Percentiles rank a stretch among this genome's conserved stretches.
These are phyloP conservation scores for Australoheros facetus DNA, from an alignment of 2,797 vertebrate genomes.

Conservation along the genomic window DNA sequence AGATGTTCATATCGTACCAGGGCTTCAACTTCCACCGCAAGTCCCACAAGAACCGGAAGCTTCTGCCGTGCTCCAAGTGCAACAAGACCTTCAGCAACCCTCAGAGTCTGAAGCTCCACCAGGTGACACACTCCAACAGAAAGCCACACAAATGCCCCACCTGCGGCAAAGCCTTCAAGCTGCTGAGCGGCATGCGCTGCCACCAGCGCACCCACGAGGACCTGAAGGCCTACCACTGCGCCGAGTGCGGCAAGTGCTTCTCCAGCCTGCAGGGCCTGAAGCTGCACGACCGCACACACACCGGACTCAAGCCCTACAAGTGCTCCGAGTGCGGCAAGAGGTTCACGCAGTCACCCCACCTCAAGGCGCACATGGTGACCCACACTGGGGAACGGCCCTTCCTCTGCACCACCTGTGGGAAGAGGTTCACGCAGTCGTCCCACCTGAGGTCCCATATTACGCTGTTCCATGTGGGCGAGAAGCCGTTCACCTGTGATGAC, in stretches of 20 bases:
- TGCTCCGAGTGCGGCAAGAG: slow-evolving; percentile 65
- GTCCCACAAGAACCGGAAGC: slow-evolving; percentile 29
- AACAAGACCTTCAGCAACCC: slow-evolving; percentile 63
- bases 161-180: slow-evolving; percentile 69
- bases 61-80: slow-evolving; percentile 58
- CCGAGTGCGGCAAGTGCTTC: slow-evolving; percentile 63
- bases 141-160: slow-evolving; percentile 57
- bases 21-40: slow-evolving; percentile 66
- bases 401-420: slow-evolving; percentile 69
- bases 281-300: slow-evolving; percentile 68
- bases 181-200: slow-evolving; percentile 59
- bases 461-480: slow-evolving; percentile 67
- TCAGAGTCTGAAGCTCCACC: slow-evolving; percentile 68
- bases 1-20: slow-evolving; percentile 71
- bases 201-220: slow-evolving; percentile 63
- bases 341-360: slow-evolving; percentile 69
- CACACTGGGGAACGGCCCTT: slow-evolving; percentile 69
- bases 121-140: slow-evolving; percentile 58
- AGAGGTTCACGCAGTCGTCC: slow-evolving; percentile 70
- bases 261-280: slow-evolving; percentile 69
- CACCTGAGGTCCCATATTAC: slow-evolving; percentile 66
- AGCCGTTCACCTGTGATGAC: slow-evolving; percentile 64
- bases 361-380: slow-evolving; percentile 69
- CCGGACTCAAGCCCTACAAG: slow-evolving; percentile 61
- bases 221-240: slow-evolving; percentile 58